Base-by-base conservation (phyloP, 2,888 invertebrate genomes). In the Lepeophtheirus nordmannii region DNA sequence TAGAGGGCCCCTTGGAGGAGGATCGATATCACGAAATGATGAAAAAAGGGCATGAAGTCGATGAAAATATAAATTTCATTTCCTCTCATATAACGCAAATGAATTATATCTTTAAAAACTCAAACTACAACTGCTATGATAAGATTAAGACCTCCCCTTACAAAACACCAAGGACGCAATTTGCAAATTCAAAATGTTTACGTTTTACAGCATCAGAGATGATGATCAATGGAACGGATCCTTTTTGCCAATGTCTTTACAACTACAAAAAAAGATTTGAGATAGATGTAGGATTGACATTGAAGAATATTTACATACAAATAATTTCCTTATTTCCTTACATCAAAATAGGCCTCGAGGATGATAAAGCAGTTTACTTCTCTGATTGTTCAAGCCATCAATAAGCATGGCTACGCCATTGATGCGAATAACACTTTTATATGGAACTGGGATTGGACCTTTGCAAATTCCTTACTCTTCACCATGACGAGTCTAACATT, bases 401-500 rank as follows among this genome's bases (percentile, higher is more conserved):
- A 37, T 11, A 9, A 22, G 5, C 37, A 61, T 61, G 17, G 9
- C 37, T 61, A 61, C 38, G 37, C 22, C n/a, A 30, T 61, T 22
- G 17, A 61, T 17, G 37, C 7, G 3, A 61, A 61, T 5, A 37
- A 37, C 7, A 12, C 11, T n/a, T n/a, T 5, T 12, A n/a, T 61
- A n/a, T 61, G 61, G 61, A n/a, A n/a, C 9, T 37, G 23, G n/a
- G 23, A n/a, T 9, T 61, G 61, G 61, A 61, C 61, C 7, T 38
- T 10, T 37, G 2, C 61, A 3, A 61, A 61, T 38, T 22, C 61
- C n/a, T 38, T 61, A 17, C 38, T 61, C 37, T 61, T 61, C 38
- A 30, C 37, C 61, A 61, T 61, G 61, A 61, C 61, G 37, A 61
- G 3, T 37, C 38, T 61, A 37, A 61, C 61, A 5, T 38, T 61